phyloP scores from a whole-genome alignment of 2,888 invertebrate species.

The Acleris literana region DNA sequence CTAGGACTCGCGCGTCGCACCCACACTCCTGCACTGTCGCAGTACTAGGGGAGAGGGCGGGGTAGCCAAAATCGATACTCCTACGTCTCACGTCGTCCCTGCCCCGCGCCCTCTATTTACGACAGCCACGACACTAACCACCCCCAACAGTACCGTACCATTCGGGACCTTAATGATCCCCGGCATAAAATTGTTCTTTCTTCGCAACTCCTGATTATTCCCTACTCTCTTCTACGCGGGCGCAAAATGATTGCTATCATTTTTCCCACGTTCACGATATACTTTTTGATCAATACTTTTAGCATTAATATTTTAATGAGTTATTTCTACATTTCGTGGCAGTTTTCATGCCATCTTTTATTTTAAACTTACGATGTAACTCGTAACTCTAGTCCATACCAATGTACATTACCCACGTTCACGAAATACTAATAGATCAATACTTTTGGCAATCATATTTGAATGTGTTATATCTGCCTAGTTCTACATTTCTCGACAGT shows the following conservation, averaged over 20 bases:
- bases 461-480: too few species aligned
- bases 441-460: constrained; percentile 3
- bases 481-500: too few species aligned
- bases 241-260: constrained; percentile 50
- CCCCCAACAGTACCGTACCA: constrained; percentile 74
- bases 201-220: constrained; percentile 46
- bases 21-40: constrained; percentile 69
- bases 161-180: constrained; percentile 71
- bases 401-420: too few species aligned
- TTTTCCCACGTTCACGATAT: constrained; percentile 50
- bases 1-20: constrained; percentile 71
- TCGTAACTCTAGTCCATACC: too few species aligned
- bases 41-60: constrained; percentile 75
- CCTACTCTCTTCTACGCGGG: constrained; percentile 44
- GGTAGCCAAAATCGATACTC: constrained; percentile 81
- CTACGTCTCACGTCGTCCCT: constrained; percentile 71
- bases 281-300: constrained; percentile 22
- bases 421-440: constrained; percentile 27
- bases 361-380: background rate
- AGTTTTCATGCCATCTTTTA: background rate
- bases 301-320: background rate
- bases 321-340: constrained; percentile 41
- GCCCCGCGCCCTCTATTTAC: constrained; percentile 65
- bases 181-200: constrained; percentile 68
- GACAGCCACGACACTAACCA: constrained; percentile 76